Percentiles rank a stretch among this genome's conserved stretches.
These are phyloP conservation scores for Rhinichthys osculus DNA, from an alignment of 2,797 vertebrate genomes.

Conservation along the genomic window DNA sequence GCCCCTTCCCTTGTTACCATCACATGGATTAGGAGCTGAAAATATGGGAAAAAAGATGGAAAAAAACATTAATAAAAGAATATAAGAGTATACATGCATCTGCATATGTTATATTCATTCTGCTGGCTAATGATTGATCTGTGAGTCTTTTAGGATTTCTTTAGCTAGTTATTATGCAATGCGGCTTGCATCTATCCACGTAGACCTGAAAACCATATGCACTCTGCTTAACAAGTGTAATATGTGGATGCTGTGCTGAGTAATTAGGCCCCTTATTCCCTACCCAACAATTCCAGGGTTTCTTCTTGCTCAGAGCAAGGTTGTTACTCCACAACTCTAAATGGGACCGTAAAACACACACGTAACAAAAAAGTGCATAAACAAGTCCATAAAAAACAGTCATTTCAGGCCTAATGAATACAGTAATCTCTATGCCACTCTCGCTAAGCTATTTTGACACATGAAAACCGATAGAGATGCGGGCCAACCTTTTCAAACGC, in stretches of 20 bases:
- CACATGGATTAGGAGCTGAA: constrained; percentile 84
- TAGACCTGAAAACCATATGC: background rate
- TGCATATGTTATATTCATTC: background rate
- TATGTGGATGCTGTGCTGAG: constrained; percentile 9
- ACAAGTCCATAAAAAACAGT: constrained; percentile 9
- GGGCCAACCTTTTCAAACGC: background rate
- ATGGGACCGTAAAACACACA: constrained; percentile 16
- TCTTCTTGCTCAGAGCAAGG: constrained; percentile 50
- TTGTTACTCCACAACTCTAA: constrained; percentile 35
- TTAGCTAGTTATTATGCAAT: background rate
- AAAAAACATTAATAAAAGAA: constrained; percentile 13
- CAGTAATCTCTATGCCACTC: constrained; percentile 2
- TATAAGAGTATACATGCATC: background rate
- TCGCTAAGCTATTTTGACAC: constrained; percentile 20
- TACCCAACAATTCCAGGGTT: constrained; percentile 15
- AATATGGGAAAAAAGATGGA: background rate
- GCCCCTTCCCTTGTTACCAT: constrained; percentile 80
- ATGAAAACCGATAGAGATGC: background rate
- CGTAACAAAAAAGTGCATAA: background rate
- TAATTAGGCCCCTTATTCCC: constrained; percentile 45
- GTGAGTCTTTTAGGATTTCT: background rate
- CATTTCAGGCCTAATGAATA: background rate
- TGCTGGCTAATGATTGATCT: background rate
- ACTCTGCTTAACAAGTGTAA: constrained; percentile 21
- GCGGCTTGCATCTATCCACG: background rate